These are phyloP conservation scores for Perccottus glenii DNA, from an alignment of 2,113 vertebrate species.

Conservation along the genomic window DNA sequence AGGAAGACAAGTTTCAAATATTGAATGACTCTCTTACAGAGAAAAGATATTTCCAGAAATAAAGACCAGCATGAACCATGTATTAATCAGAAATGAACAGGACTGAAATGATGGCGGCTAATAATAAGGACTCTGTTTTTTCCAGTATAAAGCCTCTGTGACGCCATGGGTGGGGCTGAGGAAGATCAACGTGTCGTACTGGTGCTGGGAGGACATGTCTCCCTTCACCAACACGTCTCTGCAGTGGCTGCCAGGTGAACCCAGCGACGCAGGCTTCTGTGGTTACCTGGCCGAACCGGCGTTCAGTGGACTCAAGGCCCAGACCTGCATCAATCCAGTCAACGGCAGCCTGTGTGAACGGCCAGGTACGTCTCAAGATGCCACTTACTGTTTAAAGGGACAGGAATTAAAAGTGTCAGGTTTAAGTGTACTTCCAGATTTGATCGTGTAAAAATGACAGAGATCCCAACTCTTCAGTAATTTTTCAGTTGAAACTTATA, in stretches of 20 bases:
- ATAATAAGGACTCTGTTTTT: constrained; percentile 10
- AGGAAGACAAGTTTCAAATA: no score
- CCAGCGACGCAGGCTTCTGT: constrained; percentile 94
- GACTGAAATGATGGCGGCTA: no score
- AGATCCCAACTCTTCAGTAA: no score
- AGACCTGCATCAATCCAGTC: constrained; percentile 85
- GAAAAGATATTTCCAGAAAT: no score
- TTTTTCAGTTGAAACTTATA: no score
- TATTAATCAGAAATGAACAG: no score
- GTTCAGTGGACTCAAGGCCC: constrained; percentile 86
- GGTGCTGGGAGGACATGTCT: constrained; percentile 99
- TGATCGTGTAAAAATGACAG: no score
- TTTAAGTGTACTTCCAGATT: no score
- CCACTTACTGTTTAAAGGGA: no score
- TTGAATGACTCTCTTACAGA: no score
- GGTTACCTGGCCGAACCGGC: constrained; percentile 90
- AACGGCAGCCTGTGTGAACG: constrained; percentile 93
- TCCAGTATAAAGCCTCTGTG: constrained; percentile 84
- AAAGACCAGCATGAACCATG: no score
- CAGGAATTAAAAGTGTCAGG: no score
- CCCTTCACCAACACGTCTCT: constrained; percentile 93
- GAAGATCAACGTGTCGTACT: constrained; percentile 97
- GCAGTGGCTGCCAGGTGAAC: constrained; percentile 90
- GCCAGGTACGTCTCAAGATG: constrained; percentile 80
- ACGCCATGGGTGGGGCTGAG: constrained; percentile 96